Conservation (phyloP, 64 coral and sea anemone genomes). For the Porites lutea region DNA sequence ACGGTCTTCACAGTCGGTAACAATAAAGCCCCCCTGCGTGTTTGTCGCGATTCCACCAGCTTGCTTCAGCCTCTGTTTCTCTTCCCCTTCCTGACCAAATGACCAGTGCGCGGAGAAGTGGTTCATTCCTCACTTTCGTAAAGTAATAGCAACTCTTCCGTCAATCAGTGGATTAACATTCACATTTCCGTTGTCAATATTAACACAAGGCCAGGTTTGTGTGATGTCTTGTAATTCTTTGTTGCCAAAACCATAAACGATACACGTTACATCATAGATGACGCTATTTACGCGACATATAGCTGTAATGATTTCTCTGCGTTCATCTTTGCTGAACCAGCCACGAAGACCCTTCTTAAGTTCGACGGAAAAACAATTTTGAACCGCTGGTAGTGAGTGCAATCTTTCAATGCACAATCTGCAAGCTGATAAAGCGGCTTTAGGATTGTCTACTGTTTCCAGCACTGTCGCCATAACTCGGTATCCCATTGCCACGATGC, state of each 20-base stretch:
- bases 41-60: slow-evolving; percentile 23
- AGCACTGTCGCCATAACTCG: slow-evolving; percentile 38
- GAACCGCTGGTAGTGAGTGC: slow-evolving; percentile 13
- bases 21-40: slow-evolving; percentile 24
- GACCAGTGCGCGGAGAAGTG: slow-evolving; percentile 10
- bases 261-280: slow-evolving; percentile 25
- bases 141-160: neutral
- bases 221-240: neutral
- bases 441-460: slow-evolving; percentile 5
- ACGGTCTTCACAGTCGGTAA: neutral
- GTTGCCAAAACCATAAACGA: neutral
- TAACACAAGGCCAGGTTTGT: slow-evolving; percentile 19
- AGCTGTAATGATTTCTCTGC: neutral
- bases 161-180: slow-evolving; percentile 42
- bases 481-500: slow-evolving; percentile 28
- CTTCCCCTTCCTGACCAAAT: slow-evolving; percentile 38
- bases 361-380: slow-evolving; percentile 4
- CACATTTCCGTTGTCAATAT: neutral
- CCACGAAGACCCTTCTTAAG: neutral
- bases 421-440: neutral
- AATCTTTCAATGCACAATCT: slow-evolving; percentile 8
- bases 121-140: slow-evolving; percentile 6
- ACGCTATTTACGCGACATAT: slow-evolving; percentile 29
- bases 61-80: neutral
- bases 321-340: slow-evolving; percentile 41